These are phyloP conservation scores for Tetranychus urticae DNA, from an alignment of 1,140 invertebrate species.

Conservation along the genomic window DNA sequence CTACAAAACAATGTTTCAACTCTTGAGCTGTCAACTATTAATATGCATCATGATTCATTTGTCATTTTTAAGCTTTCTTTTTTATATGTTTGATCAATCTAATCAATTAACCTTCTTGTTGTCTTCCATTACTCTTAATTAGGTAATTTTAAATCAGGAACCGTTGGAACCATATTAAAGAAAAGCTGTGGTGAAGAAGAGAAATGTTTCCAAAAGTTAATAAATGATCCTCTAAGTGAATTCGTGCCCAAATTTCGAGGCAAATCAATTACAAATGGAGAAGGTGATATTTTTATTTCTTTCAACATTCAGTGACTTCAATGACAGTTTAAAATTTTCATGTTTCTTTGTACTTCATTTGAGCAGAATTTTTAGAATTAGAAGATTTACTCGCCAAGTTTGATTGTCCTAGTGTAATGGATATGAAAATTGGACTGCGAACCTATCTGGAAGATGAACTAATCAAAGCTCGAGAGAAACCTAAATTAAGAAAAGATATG, in stretches of 20 bases:
- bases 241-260: constrained; percentile 80
- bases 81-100: too few relatives aligned
- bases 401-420: constrained; percentile 76
- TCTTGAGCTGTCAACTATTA: too few relatives aligned
- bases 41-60: too few relatives aligned
- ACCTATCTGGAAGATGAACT: constrained; percentile 86
- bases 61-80: too few relatives aligned
- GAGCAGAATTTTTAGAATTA: constrained; percentile 48
- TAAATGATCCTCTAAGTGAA: constrained; percentile 58
- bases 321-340: neutral
- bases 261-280: constrained; percentile 43
- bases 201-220: constrained; percentile 40
- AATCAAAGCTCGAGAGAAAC: constrained; percentile 77
- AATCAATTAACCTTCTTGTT: neutral
- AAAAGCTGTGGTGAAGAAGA: constrained; percentile 72
- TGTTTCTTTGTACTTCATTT: neutral
- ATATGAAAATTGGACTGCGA: constrained; percentile 80
- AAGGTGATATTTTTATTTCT: constrained; percentile 35
- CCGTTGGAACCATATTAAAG: constrained; percentile 76
- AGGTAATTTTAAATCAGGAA: constrained; percentile 76
- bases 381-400: constrained; percentile 79
- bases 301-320: too few relatives aligned
- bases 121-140: neutral
- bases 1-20: too few relatives aligned
- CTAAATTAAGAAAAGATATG: constrained; percentile 81